Evolutionary conservation across 2,797 vertebrate species (phyloP), one percentile per base, ranked within the genome.

Genomic region (Bradypodion ventrale): DNA sequence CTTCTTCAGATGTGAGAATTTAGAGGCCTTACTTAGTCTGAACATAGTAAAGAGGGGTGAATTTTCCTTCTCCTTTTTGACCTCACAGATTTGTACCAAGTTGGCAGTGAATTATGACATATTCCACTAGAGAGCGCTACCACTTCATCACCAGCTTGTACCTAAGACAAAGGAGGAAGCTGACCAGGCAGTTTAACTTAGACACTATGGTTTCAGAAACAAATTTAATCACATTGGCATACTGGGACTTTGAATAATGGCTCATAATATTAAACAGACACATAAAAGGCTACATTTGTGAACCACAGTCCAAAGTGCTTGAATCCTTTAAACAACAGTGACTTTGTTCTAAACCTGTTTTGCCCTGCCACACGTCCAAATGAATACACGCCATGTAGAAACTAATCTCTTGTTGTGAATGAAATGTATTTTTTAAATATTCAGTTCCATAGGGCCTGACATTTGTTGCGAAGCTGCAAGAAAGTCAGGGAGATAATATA

Each of bases 111-210:
- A 9, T 92, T 37, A 78, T 75, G 87, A 93, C 94, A 90, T 82
- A 63, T 94, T 93, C 92, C 97, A 97, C 97, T 96, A 97, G 97
- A 97, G 97, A 97, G 97, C 97, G 96, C 96, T 97, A 88, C 96
- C 97, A 97, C 96, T 96, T 97, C 97, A 95, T 93, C 92, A 84
- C 96, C 96, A 90, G 87, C 87, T 93, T 87, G 79, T 89, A 52
- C 73, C 44, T 37, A 74, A 94, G 93, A 96, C 95, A 96, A 96
- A 95, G 94, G 90, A 91, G 89, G 32, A 70, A n/a, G 84, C 83
- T 27, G 89, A 88, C 90, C 91, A 89, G 89, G 82, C 80, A 87
- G 90, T 69, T 93, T 82, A 89, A 92, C 90, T 93, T 68, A 79
- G 81, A 15, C 78, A 56, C 75, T 79, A 40, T 75, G 46, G 68